These are phyloP conservation scores for Pteropus alecto DNA, from an alignment of 2,113 vertebrate genomes.

Conservation along the genomic window DNA sequence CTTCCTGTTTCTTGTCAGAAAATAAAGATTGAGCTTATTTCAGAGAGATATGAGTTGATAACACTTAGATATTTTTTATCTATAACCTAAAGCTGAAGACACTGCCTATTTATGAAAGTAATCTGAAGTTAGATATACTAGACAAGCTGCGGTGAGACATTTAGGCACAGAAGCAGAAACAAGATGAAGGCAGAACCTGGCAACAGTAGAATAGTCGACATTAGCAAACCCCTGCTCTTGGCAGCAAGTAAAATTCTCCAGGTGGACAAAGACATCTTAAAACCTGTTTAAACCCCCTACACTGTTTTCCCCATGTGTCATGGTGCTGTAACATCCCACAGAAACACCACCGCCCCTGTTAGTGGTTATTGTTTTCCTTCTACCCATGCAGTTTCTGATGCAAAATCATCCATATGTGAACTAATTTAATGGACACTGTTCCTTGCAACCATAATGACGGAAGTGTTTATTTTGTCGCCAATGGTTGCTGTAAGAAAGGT, in stretches of 20 bases:
- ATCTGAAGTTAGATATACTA: not conserved
- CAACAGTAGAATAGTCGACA: rapidly evolving
- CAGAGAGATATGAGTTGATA: not conserved
- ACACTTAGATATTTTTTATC: not conserved
- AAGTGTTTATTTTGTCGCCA: not conserved
- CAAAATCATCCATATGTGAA: not conserved
- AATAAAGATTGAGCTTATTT: not conserved
- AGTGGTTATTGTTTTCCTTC: not conserved
- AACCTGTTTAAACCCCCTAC: not conserved
- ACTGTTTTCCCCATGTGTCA: not conserved
- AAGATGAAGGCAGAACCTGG: not conserved
- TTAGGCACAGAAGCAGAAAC: not conserved
- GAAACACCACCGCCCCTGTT: too few relatives aligned
- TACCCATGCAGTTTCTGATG: not conserved
- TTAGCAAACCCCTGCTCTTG: not conserved
- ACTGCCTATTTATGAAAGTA: not conserved
- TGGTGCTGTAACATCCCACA: not conserved
- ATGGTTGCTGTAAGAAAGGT: not conserved
- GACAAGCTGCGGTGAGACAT: not conserved
- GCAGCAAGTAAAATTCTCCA: not conserved
- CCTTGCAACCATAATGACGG: not conserved
- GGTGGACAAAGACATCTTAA: not conserved
- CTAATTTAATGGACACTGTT: not conserved
- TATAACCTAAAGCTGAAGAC: not conserved
- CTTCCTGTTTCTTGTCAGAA: not conserved